Evolutionary conservation across 1,140 invertebrate species (phyloP).

Genomic region (Caenorhabditis tropicalis): DNA sequence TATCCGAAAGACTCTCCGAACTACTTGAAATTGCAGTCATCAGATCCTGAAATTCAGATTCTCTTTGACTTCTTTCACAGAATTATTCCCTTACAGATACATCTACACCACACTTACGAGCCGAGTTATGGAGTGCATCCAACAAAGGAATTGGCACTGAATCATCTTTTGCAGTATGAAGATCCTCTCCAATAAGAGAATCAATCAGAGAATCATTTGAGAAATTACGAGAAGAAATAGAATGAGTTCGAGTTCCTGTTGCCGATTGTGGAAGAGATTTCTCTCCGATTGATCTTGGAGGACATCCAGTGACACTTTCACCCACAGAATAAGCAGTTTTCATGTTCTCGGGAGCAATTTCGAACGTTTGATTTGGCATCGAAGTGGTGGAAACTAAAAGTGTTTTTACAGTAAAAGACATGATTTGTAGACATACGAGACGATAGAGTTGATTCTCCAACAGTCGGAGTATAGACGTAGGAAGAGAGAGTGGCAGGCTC

Average conservation of each 20-base stretch:
- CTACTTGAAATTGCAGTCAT: background rate
- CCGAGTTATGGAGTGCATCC: constrained; percentile 1
- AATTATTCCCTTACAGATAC: background rate
- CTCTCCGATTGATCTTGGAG: background rate
- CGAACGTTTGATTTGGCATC: background rate
- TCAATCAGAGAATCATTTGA: background rate
- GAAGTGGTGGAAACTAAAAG: background rate
- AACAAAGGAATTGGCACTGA: background rate
- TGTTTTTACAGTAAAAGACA: background rate
- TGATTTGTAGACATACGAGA: background rate
- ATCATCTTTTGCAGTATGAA: constrained; percentile 21
- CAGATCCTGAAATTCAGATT: background rate
- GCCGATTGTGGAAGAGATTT: background rate
- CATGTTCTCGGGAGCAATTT: background rate
- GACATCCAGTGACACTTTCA: background rate
- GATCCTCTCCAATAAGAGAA: background rate
- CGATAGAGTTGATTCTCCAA: background rate
- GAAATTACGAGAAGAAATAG: background rate
- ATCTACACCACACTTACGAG: background rate
- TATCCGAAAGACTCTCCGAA: constrained; percentile 5
- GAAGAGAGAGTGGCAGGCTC: background rate
- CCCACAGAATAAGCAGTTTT: background rate
- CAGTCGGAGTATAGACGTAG: background rate
- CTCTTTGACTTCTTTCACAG: background rate
- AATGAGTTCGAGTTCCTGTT: background rate